Conservation (phyloP, 2,113 vertebrate genomes). For the Menura novaehollandiae region DNA sequence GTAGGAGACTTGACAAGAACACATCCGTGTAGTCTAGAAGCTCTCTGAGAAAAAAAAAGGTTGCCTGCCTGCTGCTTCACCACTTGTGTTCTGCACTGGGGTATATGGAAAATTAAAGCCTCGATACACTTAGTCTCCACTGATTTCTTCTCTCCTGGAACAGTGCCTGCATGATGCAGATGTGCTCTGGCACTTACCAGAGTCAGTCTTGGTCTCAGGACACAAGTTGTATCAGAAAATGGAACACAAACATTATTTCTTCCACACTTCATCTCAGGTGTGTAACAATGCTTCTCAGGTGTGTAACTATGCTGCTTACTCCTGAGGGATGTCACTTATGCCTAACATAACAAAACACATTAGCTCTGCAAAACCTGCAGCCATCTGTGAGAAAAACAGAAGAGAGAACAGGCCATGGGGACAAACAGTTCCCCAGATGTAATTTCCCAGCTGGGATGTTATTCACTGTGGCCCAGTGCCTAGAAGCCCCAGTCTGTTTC, state of each 20-base stretch:
- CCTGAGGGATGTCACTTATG: not conserved
- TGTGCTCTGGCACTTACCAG: not conserved
- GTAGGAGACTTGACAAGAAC: not conserved
- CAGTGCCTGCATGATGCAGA: not conserved
- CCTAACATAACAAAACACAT: not conserved
- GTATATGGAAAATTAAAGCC: not conserved
- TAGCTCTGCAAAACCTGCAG: not conserved
- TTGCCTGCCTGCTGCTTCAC: not conserved
- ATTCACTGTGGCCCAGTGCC: slow-evolving; percentile 40
- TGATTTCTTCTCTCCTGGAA: not conserved
- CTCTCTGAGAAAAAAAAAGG: not conserved
- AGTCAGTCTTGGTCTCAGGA: not conserved
- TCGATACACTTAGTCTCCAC: not conserved
- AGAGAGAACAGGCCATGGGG: slow-evolving; percentile 24
- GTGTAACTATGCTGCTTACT: not conserved
- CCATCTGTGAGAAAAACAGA: slow-evolving; percentile 26
- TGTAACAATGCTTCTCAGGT: not conserved
- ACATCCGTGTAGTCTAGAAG: not conserved
- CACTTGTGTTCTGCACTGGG: not conserved
- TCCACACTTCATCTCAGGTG: not conserved
- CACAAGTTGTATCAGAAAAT: not conserved
- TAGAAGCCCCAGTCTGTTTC: slow-evolving; percentile 26
- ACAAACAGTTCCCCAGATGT: slow-evolving; percentile 38
- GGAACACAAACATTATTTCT: not conserved
- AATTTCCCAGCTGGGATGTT: slow-evolving; percentile 58